Percentiles rank a stretch among this genome's conserved stretches.
phyloP scores from a whole-genome alignment of 2,797 vertebrate genomes.

The Syngnathus rostellatus region DNA sequence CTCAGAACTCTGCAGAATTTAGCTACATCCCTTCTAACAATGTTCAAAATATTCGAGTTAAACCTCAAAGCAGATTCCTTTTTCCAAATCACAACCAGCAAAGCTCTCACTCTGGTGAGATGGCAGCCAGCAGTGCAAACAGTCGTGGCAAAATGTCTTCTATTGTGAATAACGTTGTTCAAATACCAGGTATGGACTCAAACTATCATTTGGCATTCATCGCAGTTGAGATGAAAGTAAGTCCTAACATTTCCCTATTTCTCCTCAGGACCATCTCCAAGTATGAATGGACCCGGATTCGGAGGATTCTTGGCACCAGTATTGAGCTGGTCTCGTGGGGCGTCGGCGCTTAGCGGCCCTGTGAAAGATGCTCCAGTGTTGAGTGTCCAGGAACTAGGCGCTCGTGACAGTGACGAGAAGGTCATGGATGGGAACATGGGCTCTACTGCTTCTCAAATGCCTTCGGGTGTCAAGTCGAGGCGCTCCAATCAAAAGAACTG shows the following conservation, averaged over 20 bases:
- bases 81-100: conserved; percentile 15
- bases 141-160: background rate
- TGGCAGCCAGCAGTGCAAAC: background rate
- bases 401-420: background rate
- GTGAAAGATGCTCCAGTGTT: background rate
- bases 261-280: background rate
- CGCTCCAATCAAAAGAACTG: background rate
- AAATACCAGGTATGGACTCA: background rate
- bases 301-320: background rate
- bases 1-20: background rate
- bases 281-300: background rate
- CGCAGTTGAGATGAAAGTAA: too few relatives aligned
- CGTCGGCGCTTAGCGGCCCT: background rate
- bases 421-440: background rate
- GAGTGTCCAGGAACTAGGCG: background rate
- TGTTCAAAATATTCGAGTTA: conserved; percentile 26
- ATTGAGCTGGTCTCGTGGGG: background rate
- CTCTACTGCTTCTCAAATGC: background rate
- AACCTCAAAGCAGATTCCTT: conserved; percentile 20
- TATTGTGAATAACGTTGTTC: background rate
- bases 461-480: background rate
- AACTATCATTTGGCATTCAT: background rate
- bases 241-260: too few relatives aligned
- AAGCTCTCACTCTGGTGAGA: background rate
- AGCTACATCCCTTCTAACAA: background rate